Evolutionary conservation across 1,140 invertebrate species (phyloP), one percentile per base, ranked within the genome.

Genomic region (Micrasema minimum): DNA sequence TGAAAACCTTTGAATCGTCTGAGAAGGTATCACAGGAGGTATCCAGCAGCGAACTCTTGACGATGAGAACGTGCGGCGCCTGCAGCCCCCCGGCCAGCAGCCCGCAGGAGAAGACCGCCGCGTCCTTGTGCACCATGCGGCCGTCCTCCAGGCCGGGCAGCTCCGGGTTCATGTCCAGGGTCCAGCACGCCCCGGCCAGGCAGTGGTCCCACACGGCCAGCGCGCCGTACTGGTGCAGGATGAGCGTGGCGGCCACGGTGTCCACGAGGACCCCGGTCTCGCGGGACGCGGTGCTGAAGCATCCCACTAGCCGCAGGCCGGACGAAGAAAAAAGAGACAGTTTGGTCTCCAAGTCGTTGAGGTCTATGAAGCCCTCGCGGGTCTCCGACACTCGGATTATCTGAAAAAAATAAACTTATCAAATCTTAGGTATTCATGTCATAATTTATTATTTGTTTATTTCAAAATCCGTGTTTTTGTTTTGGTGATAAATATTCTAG

Each of bases 181-280:
- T 85, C 0, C 91, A 85, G 76, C 92, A 93, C 0, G 94, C 93
- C 1, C 92, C 95, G 50, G 93, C 93, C 7, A 93, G 87, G 3
- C 94, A 94, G 81, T 95, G 97, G 81, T 97, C 95, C 94, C 94
- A 97, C 76, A 97, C 91, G 2, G 92, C 90, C 59, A 94, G 85
- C 2, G 93, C 94, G 2, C 90, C 90, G 78, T 94, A 92, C 75
- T 91, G 89, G 77, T 96, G 94, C 6, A 97, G 85, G 1, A 95
- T 80, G 11, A 92, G 82, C 1, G 94, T 96, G 6, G 96, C 91
- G 0, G 90, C 88, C 26, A 95, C 88, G 77, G 95, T 93, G 84
- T 96, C 93, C 50, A 90, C 88, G 48, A 96, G 79, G 59, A 94
- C 89, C n/a, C 96, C 96, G 9, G 95, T 96, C 14, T 96, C 88